Conservation (phyloP, 2,797 vertebrate species). For the Spinibarbus caldwelli region DNA sequence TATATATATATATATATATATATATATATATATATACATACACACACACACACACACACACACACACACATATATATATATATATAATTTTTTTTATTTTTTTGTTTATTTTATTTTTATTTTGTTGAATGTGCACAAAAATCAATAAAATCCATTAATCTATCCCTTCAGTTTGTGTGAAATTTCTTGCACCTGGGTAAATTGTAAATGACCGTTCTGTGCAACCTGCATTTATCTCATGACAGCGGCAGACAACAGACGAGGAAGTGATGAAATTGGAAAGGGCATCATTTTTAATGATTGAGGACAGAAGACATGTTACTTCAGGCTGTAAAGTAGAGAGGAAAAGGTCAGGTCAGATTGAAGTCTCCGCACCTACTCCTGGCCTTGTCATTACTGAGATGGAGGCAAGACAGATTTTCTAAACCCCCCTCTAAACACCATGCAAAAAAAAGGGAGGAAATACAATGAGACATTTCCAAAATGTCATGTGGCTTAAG, state of each 20-base stretch:
- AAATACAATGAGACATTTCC: slow-evolving; percentile 61
- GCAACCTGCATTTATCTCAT: slow-evolving; percentile 36
- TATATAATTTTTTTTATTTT: too few relatives aligned
- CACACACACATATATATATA: too few relatives aligned
- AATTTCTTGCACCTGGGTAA: too few relatives aligned
- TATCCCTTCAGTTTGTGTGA: neutral
- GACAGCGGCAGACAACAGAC: neutral
- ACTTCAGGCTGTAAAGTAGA: slow-evolving; percentile 52
- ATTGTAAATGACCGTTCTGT: neutral
- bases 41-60: too few relatives aligned
- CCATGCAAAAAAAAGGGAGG: slow-evolving; percentile 38
- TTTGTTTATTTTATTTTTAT: too few relatives aligned
- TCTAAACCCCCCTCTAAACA: slow-evolving; percentile 28
- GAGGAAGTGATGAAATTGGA: slow-evolving; percentile 46
- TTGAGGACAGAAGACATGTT: slow-evolving; percentile 38
- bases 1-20: too few relatives aligned
- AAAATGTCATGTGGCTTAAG: slow-evolving; percentile 66
- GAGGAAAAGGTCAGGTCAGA: slow-evolving; percentile 61
- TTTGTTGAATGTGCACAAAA: neutral
- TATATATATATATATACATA: too few relatives aligned
- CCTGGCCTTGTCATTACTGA: slow-evolving; percentile 47
- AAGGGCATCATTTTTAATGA: slow-evolving; percentile 49
- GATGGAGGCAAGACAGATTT: slow-evolving; percentile 48
- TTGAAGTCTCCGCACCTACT: slow-evolving; percentile 51
- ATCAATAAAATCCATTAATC: neutral